Evolutionary conservation across 2,113 vertebrate species (phyloP).

Genomic region (Nicator chloris): DNA sequence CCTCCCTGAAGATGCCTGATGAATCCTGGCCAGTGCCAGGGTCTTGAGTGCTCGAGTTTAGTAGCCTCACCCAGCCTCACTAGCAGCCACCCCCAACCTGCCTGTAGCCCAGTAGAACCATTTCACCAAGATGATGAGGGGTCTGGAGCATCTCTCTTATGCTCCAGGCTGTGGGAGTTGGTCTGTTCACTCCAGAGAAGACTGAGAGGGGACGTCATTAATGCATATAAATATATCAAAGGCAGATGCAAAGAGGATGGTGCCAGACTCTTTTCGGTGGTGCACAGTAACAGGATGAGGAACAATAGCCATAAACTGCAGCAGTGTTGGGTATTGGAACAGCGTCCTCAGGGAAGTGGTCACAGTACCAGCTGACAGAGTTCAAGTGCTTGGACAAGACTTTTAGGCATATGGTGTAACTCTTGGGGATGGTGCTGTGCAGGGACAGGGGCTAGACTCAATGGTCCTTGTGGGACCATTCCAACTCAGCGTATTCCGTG

Average conservation of each 20-base stretch:
- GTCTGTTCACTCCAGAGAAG: neutral
- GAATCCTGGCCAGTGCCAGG: neutral
- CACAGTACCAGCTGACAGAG: neutral
- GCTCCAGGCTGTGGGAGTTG: neutral
- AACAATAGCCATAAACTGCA: neutral
- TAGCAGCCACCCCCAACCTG: no score
- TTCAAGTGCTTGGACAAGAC: rapidly evolving
- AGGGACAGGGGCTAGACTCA: neutral
- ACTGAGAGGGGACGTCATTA: neutral
- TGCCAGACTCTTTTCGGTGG: neutral
- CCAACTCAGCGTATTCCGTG: neutral
- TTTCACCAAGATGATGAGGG: neutral
- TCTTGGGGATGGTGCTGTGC: neutral
- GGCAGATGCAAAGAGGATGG: neutral
- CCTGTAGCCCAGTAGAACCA: neutral
- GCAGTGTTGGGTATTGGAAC: neutral
- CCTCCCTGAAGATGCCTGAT: neutral
- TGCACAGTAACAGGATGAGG: neutral
- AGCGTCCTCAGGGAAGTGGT: no score
- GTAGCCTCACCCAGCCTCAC: neutral
- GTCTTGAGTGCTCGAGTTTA: neutral
- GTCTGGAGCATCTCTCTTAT: neutral
- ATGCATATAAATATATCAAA: neutral
- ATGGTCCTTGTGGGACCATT: neutral
- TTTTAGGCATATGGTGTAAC: neutral